Evolutionary conservation across 2,888 invertebrate genomes (phyloP), one percentile per base, ranked within the genome.

Genomic region (Mystacides longicornis): DNA sequence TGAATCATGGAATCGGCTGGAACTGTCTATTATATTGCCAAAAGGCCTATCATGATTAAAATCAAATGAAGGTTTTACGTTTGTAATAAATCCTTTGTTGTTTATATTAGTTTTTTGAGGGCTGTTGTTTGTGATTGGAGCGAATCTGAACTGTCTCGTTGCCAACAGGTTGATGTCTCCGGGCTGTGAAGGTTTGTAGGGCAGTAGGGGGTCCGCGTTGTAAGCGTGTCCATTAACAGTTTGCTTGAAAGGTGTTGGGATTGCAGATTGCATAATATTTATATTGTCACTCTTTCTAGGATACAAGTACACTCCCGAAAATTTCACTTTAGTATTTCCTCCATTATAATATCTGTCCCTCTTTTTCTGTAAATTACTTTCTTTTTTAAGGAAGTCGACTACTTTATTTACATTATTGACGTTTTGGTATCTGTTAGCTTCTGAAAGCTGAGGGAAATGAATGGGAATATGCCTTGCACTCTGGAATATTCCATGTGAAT

Each of bases 121-220:
- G 57, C 54, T 64, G 65, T 61, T 59, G 66, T 63, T 4, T 61
- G 56, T 21, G 61, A 54, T 55, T 62, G 78, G 67, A 54, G 73
- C 65, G 66, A 75, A 68, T 61, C 73, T 64, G 52, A 74, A 67
- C 56, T 70, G 73, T 37, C 70, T 72, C 42, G 85, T 80, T 2
- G 87, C 87, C 62, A 89, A 65, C 42, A 87, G 71, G 70, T 89
- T 89, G 0, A 89, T 80, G 54, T 89, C 88, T 31, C 85, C 81
- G 0, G 87, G 87, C 60, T 81, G 83, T 56, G 82, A 81, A 0
- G 89, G 88, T 66, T 86, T 89, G 64, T 79, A 88, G 2, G 77
- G 79, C 65, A 81, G 81, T 60, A 88, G 77, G 18, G 86, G 86
- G 66, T 88, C 87, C 48, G 71, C 67, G 55, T 71, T 67, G 54